Evolutionary conservation across 2,888 invertebrate genomes (phyloP), one percentile per base, ranked within the genome.

Genomic region (Ceramica pisi): DNA sequence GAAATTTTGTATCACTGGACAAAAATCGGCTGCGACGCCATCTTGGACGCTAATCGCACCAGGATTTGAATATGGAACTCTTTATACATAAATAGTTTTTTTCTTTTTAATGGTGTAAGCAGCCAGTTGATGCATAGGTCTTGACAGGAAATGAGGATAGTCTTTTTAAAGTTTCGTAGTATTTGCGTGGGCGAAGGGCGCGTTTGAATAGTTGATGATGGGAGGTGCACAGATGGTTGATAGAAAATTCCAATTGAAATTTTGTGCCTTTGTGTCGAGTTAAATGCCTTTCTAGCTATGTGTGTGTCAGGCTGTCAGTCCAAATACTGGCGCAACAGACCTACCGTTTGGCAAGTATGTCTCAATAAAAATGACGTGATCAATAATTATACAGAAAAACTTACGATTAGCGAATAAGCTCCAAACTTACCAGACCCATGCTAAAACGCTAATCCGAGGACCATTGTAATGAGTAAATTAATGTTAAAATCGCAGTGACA

Each of bases 1-100:
- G 95, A 94, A 95, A 94, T 95, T 95, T 93, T 94, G 94, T 95
- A 95, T 95, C 95, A 91, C 94, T 90, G 92, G 89, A 90, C 93
- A 91, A 94, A 95, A 95, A 95, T 94, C 95, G 87, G 90, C 88
- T 87, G 84, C 86, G 88, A 80, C 85, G 92, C 93, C 94, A 93
- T 93, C 89, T 92, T 93, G 94, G 90, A 94, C 92, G 92, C 91
- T 95, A 95, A 95, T 94, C 94, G 86, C 86, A 86, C 89, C 88
- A 89, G 87, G 88, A 94, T 95, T 95, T 95, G 92, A 95, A 94
- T 95, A 93, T 94, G 91, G 92, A 95, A 94, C 92, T 91, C 89
- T 90, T 88, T 91, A 91, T 91, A 90, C 86, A 68, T 92, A 92
- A 92, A 92, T 91, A 86, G 86, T 74, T 90, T 91, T 89, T 90